phyloP scores from a whole-genome alignment of 1,140 invertebrate genomes.

The Cepaea nemoralis region DNA sequence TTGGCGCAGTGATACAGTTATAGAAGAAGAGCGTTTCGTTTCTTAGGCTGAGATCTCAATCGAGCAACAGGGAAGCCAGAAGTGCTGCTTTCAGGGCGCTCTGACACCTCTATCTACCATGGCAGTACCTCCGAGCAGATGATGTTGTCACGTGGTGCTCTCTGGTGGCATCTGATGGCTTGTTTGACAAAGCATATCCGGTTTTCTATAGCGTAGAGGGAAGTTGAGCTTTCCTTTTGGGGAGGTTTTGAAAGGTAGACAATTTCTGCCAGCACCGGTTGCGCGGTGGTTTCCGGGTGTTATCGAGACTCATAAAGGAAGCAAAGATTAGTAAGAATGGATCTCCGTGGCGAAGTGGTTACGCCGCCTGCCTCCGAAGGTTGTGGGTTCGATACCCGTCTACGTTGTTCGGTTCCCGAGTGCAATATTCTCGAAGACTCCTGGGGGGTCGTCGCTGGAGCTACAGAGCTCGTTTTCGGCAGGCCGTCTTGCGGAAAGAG shows the following conservation, averaged over 20 bases:
- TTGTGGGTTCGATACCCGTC: too few relatives aligned
- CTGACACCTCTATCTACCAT: background rate
- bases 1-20: background rate
- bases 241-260: background rate
- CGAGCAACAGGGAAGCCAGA: background rate
- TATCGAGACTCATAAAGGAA: too few relatives aligned
- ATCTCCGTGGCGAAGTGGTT: too few relatives aligned
- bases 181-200: slow-evolving; percentile 3
- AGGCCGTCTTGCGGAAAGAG: too few relatives aligned
- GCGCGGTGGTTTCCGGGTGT: too few relatives aligned
- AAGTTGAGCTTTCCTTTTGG: background rate
- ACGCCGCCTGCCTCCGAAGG: too few relatives aligned
- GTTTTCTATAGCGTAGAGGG: background rate
- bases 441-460: too few relatives aligned
- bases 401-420: too few relatives aligned
- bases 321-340: too few relatives aligned
- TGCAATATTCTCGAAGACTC: too few relatives aligned
- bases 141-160: background rate
- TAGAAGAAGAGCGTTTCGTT: background rate
- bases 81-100: background rate
- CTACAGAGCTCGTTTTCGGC: too few relatives aligned
- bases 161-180: slow-evolving; percentile 9
- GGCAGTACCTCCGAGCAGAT: background rate
- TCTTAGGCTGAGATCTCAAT: background rate
- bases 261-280: background rate